Base-by-base conservation (phyloP, 2,888 invertebrate genomes). In the Agonopterix alstromeriana region DNA sequence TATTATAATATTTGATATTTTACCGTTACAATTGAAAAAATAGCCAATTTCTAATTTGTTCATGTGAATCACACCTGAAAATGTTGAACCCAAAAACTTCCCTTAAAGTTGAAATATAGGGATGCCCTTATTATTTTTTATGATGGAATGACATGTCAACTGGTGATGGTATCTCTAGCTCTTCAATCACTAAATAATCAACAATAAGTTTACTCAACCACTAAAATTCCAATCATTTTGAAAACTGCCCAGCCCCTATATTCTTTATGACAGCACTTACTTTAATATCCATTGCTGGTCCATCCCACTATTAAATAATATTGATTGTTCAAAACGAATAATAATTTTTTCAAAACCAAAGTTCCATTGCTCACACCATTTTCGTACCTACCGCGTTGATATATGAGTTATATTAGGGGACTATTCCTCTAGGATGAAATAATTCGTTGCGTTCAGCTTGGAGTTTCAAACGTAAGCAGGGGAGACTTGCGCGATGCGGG, bases 401-500 rank as follows among this genome's bases (percentile, higher is more conserved):
- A 27, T 27, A 27, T 1, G 27, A 27, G 27, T 27, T 27, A 27
- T 27, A 27, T 27, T 27, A 27, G 27, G 57, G 27, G 27, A 1
- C 27, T 62, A 61, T 57, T 56, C 27, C 7, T 27, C 5, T 27
- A 7, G 27, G 27, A 27, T 27, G 5, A 27, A 27, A 27, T 27
- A 27, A 27, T 27, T 27, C 27, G 27, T 27, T 27, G 27, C 27
- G 27, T 27, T 27, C 27, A 27, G 27, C 27, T 7, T 27, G 27
- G 27, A 27, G 27, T 27, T 60, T 69, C 73, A 27, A 27, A 27
- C 27, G 7, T 27, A 27, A 27, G 27, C 27, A 27, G 70, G 74
- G 75, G 70, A 67, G 77, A 75, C 76, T 75, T 82, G 82, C 81
- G 81, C 81, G 61, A 55, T 78, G 73, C 73, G 73, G 65, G 56